A percentile compares a stretch with the other conserved stretches of the same genome.
Conservation (phyloP, 1,140 invertebrate genomes). For the Papilio glaucus region DNA sequence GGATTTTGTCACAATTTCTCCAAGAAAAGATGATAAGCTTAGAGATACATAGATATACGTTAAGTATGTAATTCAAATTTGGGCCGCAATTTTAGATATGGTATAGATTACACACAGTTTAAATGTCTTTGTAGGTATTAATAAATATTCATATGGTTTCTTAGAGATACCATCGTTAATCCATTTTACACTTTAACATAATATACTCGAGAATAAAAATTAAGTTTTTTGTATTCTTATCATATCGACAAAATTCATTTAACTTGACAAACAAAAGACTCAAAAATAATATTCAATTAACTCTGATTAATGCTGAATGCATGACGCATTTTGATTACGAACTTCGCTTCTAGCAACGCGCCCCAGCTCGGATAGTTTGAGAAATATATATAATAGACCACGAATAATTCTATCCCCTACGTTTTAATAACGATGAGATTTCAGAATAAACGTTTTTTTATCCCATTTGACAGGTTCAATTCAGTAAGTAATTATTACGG, state of each 20-base stretch:
- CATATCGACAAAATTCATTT: no score
- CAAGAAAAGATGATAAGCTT: constrained; percentile 34
- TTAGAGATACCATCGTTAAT: not conserved
- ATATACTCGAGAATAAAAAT: not conserved
- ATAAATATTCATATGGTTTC: not conserved
- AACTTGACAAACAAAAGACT: no score
- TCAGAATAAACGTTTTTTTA: not conserved
- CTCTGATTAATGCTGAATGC: no score
- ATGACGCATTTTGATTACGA: no score
- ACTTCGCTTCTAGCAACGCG: no score
- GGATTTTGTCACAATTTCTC: constrained; percentile 68
- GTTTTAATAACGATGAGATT: not conserved
- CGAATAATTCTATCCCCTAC: no score
- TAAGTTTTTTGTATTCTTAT: no score
- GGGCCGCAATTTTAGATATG: constrained; percentile 20
- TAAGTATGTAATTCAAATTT: constrained; percentile 27
- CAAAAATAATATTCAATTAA: no score
- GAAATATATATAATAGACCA: no score
- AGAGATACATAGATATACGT: constrained; percentile 11
- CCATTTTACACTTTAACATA: not conserved
- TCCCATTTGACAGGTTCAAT: constrained; percentile 3
- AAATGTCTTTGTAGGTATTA: not conserved
- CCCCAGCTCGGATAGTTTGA: no score
- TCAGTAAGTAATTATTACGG: constrained; percentile 5
- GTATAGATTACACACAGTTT: constrained; percentile 19